These are phyloP conservation scores for Alces alces DNA, from an alignment of 2,113 vertebrate species.

Conservation along the genomic window DNA sequence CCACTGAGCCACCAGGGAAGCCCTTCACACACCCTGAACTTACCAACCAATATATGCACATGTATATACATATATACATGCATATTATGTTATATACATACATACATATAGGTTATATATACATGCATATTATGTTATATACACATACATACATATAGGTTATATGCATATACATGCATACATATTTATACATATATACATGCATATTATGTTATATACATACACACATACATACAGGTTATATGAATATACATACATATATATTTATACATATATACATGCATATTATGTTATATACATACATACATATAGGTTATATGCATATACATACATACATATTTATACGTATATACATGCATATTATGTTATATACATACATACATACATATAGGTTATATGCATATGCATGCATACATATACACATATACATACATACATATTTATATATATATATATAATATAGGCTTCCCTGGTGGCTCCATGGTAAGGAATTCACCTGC, in stretches of 20 bases:
- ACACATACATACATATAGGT: background rate
- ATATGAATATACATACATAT: background rate
- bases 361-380: background rate
- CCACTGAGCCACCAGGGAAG: background rate
- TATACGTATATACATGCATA: background rate
- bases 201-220: background rate
- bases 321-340: no score
- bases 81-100: background rate
- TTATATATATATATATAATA: background rate
- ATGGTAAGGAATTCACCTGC: accelerated
- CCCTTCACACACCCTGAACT: background rate
- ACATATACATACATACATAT: no score
- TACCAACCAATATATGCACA: background rate
- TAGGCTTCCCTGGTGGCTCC: background rate
- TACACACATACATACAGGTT: background rate
- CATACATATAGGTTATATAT: background rate
- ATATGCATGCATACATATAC: background rate
- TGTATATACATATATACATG: background rate
- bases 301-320: background rate
- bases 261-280: no score
- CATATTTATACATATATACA: accelerated
- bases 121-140: background rate
- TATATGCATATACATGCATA: background rate
- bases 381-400: background rate
- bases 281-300: background rate